A percentile compares a stretch with the other conserved stretches of the same genome.
These are phyloP conservation scores for Nowickia ferox DNA, from an alignment of 2,888 invertebrate genomes.

Conservation along the genomic window DNA sequence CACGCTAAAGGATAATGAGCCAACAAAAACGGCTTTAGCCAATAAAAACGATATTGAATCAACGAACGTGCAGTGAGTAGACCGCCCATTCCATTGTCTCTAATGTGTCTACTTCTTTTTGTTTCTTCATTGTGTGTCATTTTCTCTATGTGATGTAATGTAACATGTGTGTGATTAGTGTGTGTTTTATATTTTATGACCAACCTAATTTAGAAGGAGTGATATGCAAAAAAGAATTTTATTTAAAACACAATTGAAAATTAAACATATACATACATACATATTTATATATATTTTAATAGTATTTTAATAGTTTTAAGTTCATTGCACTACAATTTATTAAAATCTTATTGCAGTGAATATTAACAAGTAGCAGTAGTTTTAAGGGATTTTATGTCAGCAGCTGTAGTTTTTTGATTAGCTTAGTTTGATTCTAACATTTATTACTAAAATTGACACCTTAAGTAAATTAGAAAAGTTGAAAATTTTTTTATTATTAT, in stretches of 20 bases:
- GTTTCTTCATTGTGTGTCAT: conserved; percentile 16
- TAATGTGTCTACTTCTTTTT: conserved; percentile 40
- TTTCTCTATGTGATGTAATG: conserved; percentile 37
- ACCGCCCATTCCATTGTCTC: conserved; percentile 30
- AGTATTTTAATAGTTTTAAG: conserved; percentile 32
- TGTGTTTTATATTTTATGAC: conserved; percentile 26
- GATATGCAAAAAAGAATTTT: conserved; percentile 37
- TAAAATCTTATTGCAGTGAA: background rate
- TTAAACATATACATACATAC: no score
- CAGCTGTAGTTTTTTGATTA: conserved; percentile 33
- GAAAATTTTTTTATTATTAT: background rate
- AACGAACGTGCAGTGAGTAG: conserved; percentile 68
- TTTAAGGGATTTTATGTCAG: conserved; percentile 22
- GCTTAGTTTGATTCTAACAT: background rate
- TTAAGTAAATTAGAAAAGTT: conserved; percentile 1
- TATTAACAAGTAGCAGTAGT: background rate
- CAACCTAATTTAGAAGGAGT: conserved; percentile 18
- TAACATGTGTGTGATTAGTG: conserved; percentile 24
- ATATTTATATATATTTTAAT: conserved; percentile 11
- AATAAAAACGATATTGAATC: conserved; percentile 39
- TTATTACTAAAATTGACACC: conserved; percentile 3
- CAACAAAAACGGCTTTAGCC: conserved; percentile 27
- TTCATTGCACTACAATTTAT: conserved; percentile 62
- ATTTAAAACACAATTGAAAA: conserved; percentile 3
- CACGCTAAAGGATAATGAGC: conserved; percentile 72